Evolutionary conservation across 2,113 vertebrate genomes (phyloP).

Genomic region (Recurvirostra avosetta): DNA sequence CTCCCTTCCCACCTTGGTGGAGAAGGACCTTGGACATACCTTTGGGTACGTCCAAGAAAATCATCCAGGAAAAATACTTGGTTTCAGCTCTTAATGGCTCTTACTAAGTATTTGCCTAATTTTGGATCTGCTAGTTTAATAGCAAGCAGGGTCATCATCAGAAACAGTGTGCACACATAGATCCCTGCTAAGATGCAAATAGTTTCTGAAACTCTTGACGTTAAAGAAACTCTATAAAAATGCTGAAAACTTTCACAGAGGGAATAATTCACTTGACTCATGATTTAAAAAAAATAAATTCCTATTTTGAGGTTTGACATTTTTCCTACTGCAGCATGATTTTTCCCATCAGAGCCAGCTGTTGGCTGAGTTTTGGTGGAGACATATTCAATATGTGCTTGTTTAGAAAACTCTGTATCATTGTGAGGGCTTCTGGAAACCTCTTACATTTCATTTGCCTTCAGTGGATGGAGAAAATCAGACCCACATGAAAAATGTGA

Average conservation of each 20-base stretch:
- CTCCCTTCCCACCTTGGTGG: not conserved
- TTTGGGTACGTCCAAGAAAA: not conserved
- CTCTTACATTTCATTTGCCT: not conserved
- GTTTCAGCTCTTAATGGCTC: not conserved
- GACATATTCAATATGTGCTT: not conserved
- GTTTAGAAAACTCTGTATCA: not conserved
- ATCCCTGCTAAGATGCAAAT: not conserved
- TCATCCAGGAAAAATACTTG: not conserved
- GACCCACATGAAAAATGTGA: not conserved
- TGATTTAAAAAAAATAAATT: not conserved
- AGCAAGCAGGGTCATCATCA: not conserved
- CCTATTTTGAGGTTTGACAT: not conserved
- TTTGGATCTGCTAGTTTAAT: not conserved
- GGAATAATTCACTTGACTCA: not conserved
- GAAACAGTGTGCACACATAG: accelerated
- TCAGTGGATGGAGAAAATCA: not conserved
- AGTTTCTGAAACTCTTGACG: not conserved
- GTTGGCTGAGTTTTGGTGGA: not conserved
- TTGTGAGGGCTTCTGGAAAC: not conserved
- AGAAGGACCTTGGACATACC: not conserved
- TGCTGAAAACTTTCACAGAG: not conserved
- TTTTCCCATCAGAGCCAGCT: not conserved
- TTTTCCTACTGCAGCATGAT: not conserved
- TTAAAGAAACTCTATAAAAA: not conserved
- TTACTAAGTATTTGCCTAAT: not conserved